Evolutionary conservation across 2,797 vertebrate genomes (phyloP).

Genomic region (Ceryle rudis): DNA sequence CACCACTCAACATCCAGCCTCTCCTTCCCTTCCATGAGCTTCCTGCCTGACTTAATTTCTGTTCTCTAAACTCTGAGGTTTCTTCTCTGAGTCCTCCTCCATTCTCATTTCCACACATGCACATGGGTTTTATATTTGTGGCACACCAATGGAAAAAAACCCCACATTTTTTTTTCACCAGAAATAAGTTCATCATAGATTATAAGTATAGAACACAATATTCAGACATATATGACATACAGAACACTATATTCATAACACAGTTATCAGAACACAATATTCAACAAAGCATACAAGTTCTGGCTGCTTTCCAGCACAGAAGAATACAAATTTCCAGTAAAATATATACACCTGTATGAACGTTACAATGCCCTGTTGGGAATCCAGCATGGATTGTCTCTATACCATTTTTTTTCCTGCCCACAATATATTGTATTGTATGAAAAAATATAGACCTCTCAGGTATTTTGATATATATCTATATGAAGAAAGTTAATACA

Average conservation of each 20-base stretch:
- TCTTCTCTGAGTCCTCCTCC: background rate
- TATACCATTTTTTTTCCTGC: background rate
- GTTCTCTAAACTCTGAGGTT: background rate
- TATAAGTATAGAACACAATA: background rate
- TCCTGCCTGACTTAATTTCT: background rate
- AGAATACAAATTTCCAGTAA: slow-evolving; percentile 9
- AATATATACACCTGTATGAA: background rate
- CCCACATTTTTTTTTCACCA: background rate
- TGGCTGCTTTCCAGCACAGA: background rate
- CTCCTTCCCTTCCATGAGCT: background rate
- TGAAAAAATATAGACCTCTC: background rate
- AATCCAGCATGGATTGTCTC: background rate
- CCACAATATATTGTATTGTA: background rate
- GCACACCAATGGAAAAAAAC: background rate
- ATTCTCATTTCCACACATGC: background rate
- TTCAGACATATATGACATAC: background rate
- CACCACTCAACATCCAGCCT: background rate
- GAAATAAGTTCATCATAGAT: background rate
- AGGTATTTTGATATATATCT: background rate
- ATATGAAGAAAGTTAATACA: background rate
- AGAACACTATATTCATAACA: too few species aligned
- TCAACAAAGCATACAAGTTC: background rate
- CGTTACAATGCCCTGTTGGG: background rate
- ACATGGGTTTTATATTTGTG: background rate
- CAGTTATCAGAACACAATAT: background rate